phyloP scores from a whole-genome alignment of 1,140 invertebrate genomes.

The Dryas iulia region DNA sequence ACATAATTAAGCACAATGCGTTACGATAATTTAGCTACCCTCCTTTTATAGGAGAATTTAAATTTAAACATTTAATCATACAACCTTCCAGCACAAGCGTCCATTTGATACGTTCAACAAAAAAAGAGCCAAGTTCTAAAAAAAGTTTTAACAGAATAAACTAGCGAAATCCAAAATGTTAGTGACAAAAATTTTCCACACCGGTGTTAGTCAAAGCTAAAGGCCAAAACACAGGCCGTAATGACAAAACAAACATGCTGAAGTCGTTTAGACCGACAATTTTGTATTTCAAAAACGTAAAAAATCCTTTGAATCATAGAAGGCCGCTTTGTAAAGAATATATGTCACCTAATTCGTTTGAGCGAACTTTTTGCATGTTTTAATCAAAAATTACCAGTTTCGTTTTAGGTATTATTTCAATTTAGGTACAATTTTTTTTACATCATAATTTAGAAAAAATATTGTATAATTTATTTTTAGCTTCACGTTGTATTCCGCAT shows the following conservation, averaged over 20 bases:
- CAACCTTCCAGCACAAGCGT: not conserved
- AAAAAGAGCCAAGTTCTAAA: not conserved
- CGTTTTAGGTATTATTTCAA: not conserved
- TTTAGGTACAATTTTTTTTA: no score
- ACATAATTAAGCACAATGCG: not conserved
- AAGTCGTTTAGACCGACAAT: conserved; percentile 2
- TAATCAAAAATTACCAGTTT: not conserved
- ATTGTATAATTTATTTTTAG: no score
- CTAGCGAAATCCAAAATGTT: not conserved
- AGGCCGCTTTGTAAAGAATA: conserved; percentile 4
- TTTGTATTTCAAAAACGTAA: conserved; percentile 3
- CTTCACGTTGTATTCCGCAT: no score
- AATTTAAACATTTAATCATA: not conserved
- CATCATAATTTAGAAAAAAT: no score
- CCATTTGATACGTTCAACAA: not conserved
- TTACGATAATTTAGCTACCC: not conserved
- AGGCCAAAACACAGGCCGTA: conserved; percentile 6
- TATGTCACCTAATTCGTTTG: not conserved
- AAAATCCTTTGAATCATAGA: conserved; percentile 4
- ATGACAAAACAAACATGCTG: conserved; percentile 4
- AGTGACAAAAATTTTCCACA: conserved; percentile 8
- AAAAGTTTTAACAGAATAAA: not conserved
- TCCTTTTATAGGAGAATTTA: not conserved
- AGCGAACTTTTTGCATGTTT: not conserved
- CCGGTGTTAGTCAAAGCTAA: conserved; percentile 12